phyloP scores from a whole-genome alignment of 2,888 invertebrate genomes.

The Rutpela maculata region DNA sequence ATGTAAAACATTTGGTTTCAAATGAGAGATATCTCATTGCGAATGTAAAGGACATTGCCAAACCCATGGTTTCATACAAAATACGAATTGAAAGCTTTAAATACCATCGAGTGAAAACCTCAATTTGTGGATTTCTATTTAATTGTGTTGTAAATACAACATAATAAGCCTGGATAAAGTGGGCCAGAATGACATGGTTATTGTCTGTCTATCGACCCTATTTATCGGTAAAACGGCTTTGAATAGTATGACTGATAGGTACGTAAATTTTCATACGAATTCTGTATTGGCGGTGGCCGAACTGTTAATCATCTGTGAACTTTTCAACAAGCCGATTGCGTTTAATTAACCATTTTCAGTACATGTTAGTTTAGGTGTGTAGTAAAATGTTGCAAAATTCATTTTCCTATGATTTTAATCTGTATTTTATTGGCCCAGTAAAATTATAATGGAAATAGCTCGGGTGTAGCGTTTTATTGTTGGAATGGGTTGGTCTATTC shows the following conservation, averaged over 20 bases:
- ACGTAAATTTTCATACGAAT: not conserved
- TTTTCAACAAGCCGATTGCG: not conserved
- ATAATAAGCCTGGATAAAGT: not conserved
- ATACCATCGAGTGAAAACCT: not conserved
- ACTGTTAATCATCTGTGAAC: not conserved
- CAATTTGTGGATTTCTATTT: conserved; percentile 1
- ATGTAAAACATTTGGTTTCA: not conserved
- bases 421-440: no score
- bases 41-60: not conserved
- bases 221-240: not conserved
- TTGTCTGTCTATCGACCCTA: conserved; percentile 16
- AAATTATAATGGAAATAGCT: no score
- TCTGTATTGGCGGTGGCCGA: not conserved
- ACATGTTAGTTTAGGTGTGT: no score
- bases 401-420: no score
- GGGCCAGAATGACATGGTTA: conserved; percentile 9
- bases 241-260: not conserved
- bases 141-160: conserved; percentile 17
- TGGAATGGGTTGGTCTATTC: no score
- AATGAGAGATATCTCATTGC: not conserved
- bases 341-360: not conserved
- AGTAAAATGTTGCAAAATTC: no score
- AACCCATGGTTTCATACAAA: not conserved
- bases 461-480: no score
- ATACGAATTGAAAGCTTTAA: not conserved